These are phyloP conservation scores for Stigmatopora argus DNA, from an alignment of 2,113 vertebrate species.

Conservation along the genomic window DNA sequence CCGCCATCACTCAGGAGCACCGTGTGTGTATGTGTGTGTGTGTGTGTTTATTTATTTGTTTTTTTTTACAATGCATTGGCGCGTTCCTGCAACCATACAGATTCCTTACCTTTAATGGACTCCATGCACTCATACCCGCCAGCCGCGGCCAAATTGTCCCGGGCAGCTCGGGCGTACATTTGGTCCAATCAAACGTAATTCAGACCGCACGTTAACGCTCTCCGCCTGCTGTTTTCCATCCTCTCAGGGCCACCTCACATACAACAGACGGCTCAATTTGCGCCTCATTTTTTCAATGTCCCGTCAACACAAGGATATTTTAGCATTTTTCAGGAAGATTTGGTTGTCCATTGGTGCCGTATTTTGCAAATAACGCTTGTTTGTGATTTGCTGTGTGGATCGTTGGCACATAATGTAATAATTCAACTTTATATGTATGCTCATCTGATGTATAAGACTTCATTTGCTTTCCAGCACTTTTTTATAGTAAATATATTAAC, in stretches of 20 bases:
- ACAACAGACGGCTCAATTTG: background rate
- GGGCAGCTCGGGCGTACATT: constrained; percentile 14
- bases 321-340: constrained; percentile 26
- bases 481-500: background rate
- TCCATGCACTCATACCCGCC: constrained; percentile 26
- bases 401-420: background rate
- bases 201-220: constrained; percentile 21
- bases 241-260: constrained; percentile 9
- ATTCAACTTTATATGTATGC: background rate
- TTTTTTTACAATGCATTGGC: constrained; percentile 45
- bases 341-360: background rate
- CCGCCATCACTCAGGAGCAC: constrained; percentile 35
- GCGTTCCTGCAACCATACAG: constrained; percentile 39
- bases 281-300: background rate
- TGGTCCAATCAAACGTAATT: constrained; percentile 49
- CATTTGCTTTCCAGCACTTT: background rate
- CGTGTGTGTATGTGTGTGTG: constrained; percentile 4
- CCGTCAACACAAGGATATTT: constrained; percentile 3
- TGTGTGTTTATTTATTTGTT: background rate
- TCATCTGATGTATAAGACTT: background rate
- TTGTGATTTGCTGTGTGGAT: background rate
- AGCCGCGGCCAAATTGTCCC: constrained; percentile 23
- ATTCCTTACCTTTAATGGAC: constrained; percentile 59
- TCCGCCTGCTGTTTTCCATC: constrained; percentile 26
- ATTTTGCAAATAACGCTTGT: background rate